phyloP scores from a whole-genome alignment of 2,113 vertebrate genomes.

The Spilogale gracilis region DNA sequence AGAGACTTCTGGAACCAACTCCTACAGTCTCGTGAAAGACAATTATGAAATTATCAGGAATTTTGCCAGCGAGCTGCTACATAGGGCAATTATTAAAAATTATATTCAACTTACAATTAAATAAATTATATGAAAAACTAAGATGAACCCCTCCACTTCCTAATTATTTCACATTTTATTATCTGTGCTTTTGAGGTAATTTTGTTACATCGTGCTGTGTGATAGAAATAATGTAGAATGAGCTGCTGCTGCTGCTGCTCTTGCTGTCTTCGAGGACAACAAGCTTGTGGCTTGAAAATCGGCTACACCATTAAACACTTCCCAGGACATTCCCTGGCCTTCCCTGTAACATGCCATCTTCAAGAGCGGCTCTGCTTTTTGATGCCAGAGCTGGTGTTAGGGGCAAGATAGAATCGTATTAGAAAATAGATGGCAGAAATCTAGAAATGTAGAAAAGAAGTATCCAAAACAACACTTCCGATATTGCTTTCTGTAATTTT shows the following conservation, averaged over 20 bases:
- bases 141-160: background rate
- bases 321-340: background rate
- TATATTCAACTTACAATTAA: background rate
- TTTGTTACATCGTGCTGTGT: background rate
- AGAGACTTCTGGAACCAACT: background rate
- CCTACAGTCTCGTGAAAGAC: background rate
- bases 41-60: background rate
- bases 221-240: background rate
- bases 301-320: background rate
- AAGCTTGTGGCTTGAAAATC: background rate
- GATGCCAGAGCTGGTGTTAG: background rate
- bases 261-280: too few relatives aligned
- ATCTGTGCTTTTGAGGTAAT: background rate
- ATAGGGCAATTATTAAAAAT: background rate
- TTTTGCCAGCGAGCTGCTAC: background rate
- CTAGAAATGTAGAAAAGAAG: background rate
- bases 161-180: background rate
- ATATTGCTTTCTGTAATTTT: background rate
- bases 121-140: conserved; percentile 35
- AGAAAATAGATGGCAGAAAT: background rate
- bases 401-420: conserved; percentile 10
- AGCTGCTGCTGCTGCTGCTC: accelerated
- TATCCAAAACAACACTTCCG: background rate
- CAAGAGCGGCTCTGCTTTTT: background rate
- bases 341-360: background rate